Evolutionary conservation across 53 echinoderm and acorn worm genomes (phyloP), one percentile per base, ranked within the genome.

Genomic region (Apostichopus leukothele): DNA sequence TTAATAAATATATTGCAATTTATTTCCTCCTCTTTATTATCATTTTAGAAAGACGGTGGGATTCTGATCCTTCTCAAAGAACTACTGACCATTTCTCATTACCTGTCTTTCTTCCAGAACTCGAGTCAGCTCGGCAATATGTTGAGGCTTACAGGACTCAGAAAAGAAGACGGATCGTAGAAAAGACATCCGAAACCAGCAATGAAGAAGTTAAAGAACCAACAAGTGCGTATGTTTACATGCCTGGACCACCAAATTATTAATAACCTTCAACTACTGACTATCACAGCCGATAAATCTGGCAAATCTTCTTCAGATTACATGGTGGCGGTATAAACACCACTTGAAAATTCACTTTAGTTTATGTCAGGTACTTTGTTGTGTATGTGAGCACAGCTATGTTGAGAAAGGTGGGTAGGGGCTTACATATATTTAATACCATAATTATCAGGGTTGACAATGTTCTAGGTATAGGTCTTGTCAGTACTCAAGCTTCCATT

Each of bases 61-160:
- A 39, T 39, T 39, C 39, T 39, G 39, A 39, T 39, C 39, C 39
- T 39, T 39, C 39, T 3, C 2, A 39, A 39, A 39, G 3, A 39
- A 39, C 39, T 39, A 6, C 20, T 75, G 13, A 75, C n/a, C 12
- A 75, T 75, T 75, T 75, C 10, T 75, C 75, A 22, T 75, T 75
- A 9, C 13, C 19, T 75, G 8, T 74, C 16, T 73, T 73, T 14
- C 73, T 87, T 79, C 14, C 76, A 91, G 91, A 60, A 12, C 77
- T 91, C 7, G 75, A 88, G 11, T 75, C 73, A 50, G 91, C 91
- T 19, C 88, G 88, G 88, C 81, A 88, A 67, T 88, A 88, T 11
- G 88, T 91, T 57, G 91, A 91, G 52, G 88, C 81, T n/a, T 88
- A 91, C 84, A 81, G 91, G 83, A 25, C 66, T 60, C 83, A 88